Evolutionary conservation across 2,797 vertebrate species (phyloP), one percentile per base, ranked within the genome.

Genomic region (Perodicticus potto): DNA sequence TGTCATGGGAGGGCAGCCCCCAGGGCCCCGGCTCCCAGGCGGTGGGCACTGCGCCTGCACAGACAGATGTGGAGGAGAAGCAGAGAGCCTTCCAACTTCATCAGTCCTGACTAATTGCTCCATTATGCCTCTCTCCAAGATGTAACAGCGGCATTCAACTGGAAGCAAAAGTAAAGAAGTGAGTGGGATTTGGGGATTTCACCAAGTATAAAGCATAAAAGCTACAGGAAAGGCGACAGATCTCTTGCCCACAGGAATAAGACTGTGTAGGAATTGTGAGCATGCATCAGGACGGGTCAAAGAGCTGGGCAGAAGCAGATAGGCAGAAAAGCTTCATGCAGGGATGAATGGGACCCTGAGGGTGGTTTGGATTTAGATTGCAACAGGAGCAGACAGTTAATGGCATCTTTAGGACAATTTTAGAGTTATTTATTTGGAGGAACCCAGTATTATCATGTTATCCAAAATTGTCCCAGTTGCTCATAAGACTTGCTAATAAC

Each of bases 11-110:
- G 8, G 27, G 11, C 7, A 32, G 16, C 63, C 3, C 61, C 59
- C 10, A 0, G 5, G 70, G 10, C 8, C 49, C 27, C 27, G 0
- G 23, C 45, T 57, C 49, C 29, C 37, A 37, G 10, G 67, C 4
- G 4, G 17, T 9, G 73, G 76, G 19, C 19, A n/a, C 49, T 32
- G 1, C 40, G n/a, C 2, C 11, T 13, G 14, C 2, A 0, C 7
- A 20, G 55, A 45, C n/a, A 22, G 63, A 17, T 13, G n/a, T 20
- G 22, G 8, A 2, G 27, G 25, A 53, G 40, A 22, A 37, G 57
- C 27, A n/a, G 5, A 20, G 7, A 53, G 4, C 9, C 23, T 37
- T n/a, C 67, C 1, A 8, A 22, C 40, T 14, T 6, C 14, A 20
- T 29, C 61, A 3, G 17, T 32, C 40, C 29, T 10, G 29, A 53